Evolutionary conservation across 1,140 invertebrate species (phyloP), one percentile per base, ranked within the genome.

Genomic region (Elymnias hypermnestra): DNA sequence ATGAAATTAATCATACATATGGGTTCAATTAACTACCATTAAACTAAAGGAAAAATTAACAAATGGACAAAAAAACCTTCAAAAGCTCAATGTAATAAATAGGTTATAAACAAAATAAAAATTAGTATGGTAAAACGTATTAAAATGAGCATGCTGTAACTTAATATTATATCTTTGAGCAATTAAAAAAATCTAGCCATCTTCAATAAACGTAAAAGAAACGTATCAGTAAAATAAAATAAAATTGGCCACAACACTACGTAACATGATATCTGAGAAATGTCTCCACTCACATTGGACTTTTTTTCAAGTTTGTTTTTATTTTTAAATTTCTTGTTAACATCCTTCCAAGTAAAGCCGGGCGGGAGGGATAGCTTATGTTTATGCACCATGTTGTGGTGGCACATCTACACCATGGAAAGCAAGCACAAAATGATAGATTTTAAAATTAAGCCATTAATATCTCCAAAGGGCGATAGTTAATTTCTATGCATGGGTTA

Each of bases 341-440:
- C 50, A 48, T 82, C 77, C 69, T 72, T 78, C 77, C 77, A 82
- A 23, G 69, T 71, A 72, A 75, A 78, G 63, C 77, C 77, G 45
- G 72, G 72, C 56, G 74, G 71, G 45, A 78, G 72, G 45, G 69
- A 62, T 59, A 78, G 45, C 55, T 75, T 78, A 67, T 55, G 41
- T 23, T 55, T 50, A 9, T 49, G 40, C 41, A 67, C 59, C 70
- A 74, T 64, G 48, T 60, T 57, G 57, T 72, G 68, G 52, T 70
- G 62, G 72, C 61, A 70, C 56, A 72, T 73, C 76, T 81, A 73
- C 56, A 56, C 47, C 57, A 57, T 53, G 56, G 70, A 56, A 67
- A 72, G 64, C 64, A 69, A 71, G 63, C 66, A 72, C 51, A 67
- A 49, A 67, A 43, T 53, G 48, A 44, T 41, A 35, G 47, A 54